Percentiles rank a stretch among this genome's conserved stretches.
Evolutionary conservation across 1,140 invertebrate species (phyloP).

Genomic region (Drosophila setifemur): DNA sequence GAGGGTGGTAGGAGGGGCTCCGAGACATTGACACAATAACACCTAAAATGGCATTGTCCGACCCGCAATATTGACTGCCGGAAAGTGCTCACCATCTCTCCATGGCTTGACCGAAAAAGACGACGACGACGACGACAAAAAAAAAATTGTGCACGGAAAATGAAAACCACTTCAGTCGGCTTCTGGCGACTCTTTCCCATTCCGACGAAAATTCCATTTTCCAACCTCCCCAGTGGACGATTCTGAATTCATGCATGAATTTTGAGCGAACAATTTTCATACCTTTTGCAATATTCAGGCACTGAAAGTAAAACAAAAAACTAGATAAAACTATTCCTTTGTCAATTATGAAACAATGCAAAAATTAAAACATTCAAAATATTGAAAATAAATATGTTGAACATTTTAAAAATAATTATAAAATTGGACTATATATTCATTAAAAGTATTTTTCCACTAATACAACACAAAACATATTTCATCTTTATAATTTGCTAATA

Average conservation of each 20-base stretch:
- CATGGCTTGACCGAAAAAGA: slow-evolving; percentile 49
- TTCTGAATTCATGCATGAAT: slow-evolving; percentile 74
- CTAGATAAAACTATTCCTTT: too few relatives aligned
- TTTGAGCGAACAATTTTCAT: slow-evolving; percentile 71
- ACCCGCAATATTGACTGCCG: slow-evolving; percentile 76
- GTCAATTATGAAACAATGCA: too few relatives aligned
- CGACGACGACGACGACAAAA: not conserved
- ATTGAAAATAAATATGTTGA: too few relatives aligned
- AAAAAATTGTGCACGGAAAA: slow-evolving; percentile 16
- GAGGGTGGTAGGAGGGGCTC: not conserved
- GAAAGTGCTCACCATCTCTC: slow-evolving; percentile 72
- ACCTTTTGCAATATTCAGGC: slow-evolving; percentile 73
- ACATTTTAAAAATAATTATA: too few relatives aligned
- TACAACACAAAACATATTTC: too few relatives aligned
- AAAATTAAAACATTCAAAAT: too few relatives aligned
- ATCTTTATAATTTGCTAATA: too few relatives aligned
- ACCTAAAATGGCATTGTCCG: slow-evolving; percentile 78
- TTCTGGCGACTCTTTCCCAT: not conserved
- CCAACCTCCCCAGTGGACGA: not conserved
- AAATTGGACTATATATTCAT: too few relatives aligned
- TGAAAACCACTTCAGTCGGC: slow-evolving; percentile 33
- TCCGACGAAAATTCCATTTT: slow-evolving; percentile 33
- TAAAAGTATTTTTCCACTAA: too few relatives aligned
- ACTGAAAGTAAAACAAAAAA: too few relatives aligned
- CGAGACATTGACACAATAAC: slow-evolving; percentile 78